These are phyloP conservation scores for Chiloscyllium plagiosum DNA, from an alignment of 2,113 vertebrate species.

Conservation along the genomic window DNA sequence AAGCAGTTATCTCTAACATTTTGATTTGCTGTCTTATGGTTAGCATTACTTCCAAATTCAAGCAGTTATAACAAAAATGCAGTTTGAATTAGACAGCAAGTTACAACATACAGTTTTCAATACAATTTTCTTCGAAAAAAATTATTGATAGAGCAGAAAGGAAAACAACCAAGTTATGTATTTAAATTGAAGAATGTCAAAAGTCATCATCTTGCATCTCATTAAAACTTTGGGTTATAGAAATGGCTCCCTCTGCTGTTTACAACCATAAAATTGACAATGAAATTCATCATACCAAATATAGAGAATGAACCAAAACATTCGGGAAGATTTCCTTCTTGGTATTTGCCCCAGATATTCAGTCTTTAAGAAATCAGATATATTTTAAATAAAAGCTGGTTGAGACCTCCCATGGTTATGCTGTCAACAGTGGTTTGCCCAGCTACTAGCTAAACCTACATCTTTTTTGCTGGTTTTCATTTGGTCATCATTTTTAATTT, in stretches of 20 bases:
- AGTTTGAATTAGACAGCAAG: background rate
- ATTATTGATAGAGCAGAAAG: background rate
- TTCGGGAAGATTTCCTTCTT: background rate
- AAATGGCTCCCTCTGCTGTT: conserved; percentile 27
- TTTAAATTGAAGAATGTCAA: background rate
- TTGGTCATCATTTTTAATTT: background rate
- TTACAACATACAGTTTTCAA: background rate
- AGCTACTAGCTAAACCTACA: background rate
- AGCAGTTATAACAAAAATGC: background rate
- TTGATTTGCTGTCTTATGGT: background rate
- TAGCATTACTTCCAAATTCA: background rate
- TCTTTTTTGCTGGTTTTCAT: background rate
- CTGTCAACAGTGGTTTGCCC: background rate
- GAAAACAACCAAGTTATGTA: background rate
- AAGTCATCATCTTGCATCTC: background rate
- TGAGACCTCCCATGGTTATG: background rate
- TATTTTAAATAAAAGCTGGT: background rate
- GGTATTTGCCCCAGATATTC: background rate
- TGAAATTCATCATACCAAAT: background rate
- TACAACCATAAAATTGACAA: background rate
- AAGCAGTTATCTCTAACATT: background rate
- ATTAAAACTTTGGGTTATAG: background rate
- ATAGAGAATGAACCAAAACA: background rate
- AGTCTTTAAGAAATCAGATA: background rate
- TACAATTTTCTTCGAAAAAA: background rate